Evolutionary conservation across 2,113 vertebrate genomes (phyloP), one percentile per base, ranked within the genome.

Genomic region (Trochalopteron elliotii): DNA sequence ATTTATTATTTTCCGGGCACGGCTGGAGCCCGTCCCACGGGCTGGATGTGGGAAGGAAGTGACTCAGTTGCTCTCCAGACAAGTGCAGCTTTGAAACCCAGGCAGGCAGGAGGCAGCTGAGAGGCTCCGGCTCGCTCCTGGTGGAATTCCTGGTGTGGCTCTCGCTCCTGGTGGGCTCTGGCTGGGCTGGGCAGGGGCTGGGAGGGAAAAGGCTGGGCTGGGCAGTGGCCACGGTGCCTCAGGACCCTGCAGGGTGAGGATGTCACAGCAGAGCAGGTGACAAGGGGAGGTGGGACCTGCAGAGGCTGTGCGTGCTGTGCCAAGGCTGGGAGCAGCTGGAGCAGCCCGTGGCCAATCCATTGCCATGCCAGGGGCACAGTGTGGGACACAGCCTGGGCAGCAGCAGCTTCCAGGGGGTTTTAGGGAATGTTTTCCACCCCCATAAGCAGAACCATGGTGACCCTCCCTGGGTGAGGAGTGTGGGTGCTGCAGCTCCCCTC

Each of bases 11-110:
- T 96, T 95, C 94, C 93, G 76, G 93, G 74, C 88, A 10, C 33
- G 83, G 91, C 94, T 97, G 91, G 94, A 96, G 60, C 65, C 87
- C 64, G 86, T 59, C 95, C 30, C 39, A 56, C 84, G 68, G 90
- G 56, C 95, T 91, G 94, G 81, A 56, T 52, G 8, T 77, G 87
- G 96, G 97, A 90, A 97, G 97, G 97, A 97, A 97, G 52, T 97
- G 96, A 97, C 94, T 97, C 96, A 96, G 88, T 96, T 95, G 94
- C 84, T 97, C 78, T 91, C 28, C 94, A 87, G 96, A 95, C 96
- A 96, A 97, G 96, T 83, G 93, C 64, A 93, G 93, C 97, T 97
- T 95, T 94, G 93, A 96, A 82, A 95, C 27, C 13, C 56, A 23
- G 65, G 90, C 87, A 89, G 86, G 69, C 88, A 63, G 89, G 93